Evolutionary conservation across 1,140 invertebrate genomes (phyloP), one percentile per base, ranked within the genome.

Genomic region (Charaxes varanes): DNA sequence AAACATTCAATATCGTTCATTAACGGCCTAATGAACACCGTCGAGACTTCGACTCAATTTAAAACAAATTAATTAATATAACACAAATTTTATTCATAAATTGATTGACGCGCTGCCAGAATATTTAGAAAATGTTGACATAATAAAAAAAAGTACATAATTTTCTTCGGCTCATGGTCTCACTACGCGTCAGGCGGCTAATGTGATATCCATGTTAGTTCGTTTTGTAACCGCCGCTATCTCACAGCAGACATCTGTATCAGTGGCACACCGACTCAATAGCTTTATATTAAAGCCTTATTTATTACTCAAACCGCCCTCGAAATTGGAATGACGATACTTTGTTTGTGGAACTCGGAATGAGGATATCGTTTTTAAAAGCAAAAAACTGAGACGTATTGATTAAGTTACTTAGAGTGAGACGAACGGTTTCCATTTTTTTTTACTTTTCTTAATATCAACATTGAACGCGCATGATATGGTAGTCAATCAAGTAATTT

Each of bases 181-280:
- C 40, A 58, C 54, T 61, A 57, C 50, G 53, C 53, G 56, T 64
- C 58, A 57, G 50, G 59, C 57, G 54, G 41, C 64, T 80, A 80
- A 80, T 80, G 76, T 80, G 76, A 73, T 73, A 73, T 77, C 70
- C 76, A 62, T 79, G 74, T 73, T 59, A 55, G 36, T 63, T 57
- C 67, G 67, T 73, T 73, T 68, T 61, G 66, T 73, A 58, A 49
- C 40, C 38, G 64, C 70, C 72, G 76, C 71, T 80, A 80, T 80
- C 76, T 61, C 54, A 23, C 38, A 24, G 38, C 33, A 62, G 66
- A 80, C 76, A 80, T 72, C 72, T 80, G 76, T 80, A 77, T 77
- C 70, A 65, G 76, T 74, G 76, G 76, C 74, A 71, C 53, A 65
- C 53, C 50, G 65, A 54, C 62, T 66, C 65, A 62, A 72, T 70